These are phyloP conservation scores for Episyrphus balteatus DNA, from an alignment of 1,140 invertebrate species.

Conservation along the genomic window DNA sequence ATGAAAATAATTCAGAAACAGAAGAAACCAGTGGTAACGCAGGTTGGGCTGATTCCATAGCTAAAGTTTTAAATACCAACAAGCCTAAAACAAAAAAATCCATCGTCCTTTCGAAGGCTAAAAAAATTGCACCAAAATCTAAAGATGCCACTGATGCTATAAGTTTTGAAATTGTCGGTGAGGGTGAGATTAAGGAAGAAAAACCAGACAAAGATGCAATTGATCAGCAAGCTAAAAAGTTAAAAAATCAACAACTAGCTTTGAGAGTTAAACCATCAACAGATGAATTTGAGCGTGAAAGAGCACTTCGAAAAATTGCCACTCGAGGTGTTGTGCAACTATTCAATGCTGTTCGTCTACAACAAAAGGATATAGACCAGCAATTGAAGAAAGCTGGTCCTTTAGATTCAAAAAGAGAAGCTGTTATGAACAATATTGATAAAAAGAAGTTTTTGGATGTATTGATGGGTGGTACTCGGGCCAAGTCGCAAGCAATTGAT, in stretches of 20 bases:
- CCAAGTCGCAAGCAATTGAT: slow-evolving; percentile 49
- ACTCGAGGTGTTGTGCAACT: slow-evolving; percentile 85
- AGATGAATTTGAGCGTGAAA: slow-evolving; percentile 60
- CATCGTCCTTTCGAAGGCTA: slow-evolving; percentile 61
- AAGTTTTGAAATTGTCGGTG: slow-evolving; percentile 40
- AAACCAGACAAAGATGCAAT: slow-evolving; percentile 29
- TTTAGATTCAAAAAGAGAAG: slow-evolving; percentile 70
- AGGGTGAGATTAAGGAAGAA: slow-evolving; percentile 38
- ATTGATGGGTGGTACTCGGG: slow-evolving; percentile 55
- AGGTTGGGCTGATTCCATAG: slow-evolving; percentile 59
- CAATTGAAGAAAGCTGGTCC: slow-evolving; percentile 61
- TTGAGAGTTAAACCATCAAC: slow-evolving; percentile 63
- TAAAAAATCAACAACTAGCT: slow-evolving; percentile 47
- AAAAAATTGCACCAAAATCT: slow-evolving; percentile 46
- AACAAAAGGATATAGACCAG: slow-evolving; percentile 66
- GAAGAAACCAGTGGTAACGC: slow-evolving; percentile 32
- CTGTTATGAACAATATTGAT: slow-evolving; percentile 68
- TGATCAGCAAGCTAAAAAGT: slow-evolving; percentile 29
- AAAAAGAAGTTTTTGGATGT: slow-evolving; percentile 74
- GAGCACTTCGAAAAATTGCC: slow-evolving; percentile 65
- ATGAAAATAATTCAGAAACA: background rate
- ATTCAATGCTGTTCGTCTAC: slow-evolving; percentile 79
- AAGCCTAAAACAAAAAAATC: slow-evolving; percentile 65
- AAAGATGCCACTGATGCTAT: slow-evolving; percentile 37
- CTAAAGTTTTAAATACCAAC: slow-evolving; percentile 59